Evolutionary conservation across 2,113 vertebrate species (phyloP), one percentile per base, ranked within the genome.

Genomic region (Rhinoderma darwinii): DNA sequence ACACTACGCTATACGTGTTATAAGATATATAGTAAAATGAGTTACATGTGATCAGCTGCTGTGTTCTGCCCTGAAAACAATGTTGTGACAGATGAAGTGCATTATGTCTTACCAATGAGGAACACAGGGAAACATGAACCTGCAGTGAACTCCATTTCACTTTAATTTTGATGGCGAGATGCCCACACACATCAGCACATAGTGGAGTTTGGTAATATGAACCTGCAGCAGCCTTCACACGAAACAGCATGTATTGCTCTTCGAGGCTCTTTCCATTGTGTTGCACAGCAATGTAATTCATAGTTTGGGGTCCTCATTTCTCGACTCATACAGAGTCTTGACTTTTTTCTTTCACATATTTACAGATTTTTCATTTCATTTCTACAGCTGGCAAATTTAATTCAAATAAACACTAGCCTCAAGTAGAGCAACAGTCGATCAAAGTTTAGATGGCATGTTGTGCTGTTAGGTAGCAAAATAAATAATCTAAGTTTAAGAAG

Each of bases 211-310:
- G 43, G 77, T 59, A 86, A 86, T 81, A 41, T 35, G n/a, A 86
- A 39, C 66, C 50, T 25, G 66, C 63, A 66, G 77, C 85, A 81
- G 35, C 50, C 50, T 81, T 59, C 66, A 72, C 35, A 73, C 77
- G 59, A 27, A 81, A 73, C 66, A 81, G 77, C 77, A 81, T 68
- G 47, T 81, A 39, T 20, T 27, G 18, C 20, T 43, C 50, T 73
- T 73, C 66, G 81, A 81, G 66, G 85, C 39, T 72, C 18, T 80
- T 73, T 74, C 68, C 37, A 81, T 73, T 81, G 66, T 81, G 47
- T 81, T 81, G 17, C 77, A 41, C 44, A 86, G 85, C 77, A 41
- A 81, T 86, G 76, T 81, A 73, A 72, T 80, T 86, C 84, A 81
- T 86, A 78, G 84, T 86, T 81, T 73, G 59, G 14, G 76, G 14